Evolutionary conservation across 1,140 invertebrate species (phyloP).

Genomic region (Solen grandis): DNA sequence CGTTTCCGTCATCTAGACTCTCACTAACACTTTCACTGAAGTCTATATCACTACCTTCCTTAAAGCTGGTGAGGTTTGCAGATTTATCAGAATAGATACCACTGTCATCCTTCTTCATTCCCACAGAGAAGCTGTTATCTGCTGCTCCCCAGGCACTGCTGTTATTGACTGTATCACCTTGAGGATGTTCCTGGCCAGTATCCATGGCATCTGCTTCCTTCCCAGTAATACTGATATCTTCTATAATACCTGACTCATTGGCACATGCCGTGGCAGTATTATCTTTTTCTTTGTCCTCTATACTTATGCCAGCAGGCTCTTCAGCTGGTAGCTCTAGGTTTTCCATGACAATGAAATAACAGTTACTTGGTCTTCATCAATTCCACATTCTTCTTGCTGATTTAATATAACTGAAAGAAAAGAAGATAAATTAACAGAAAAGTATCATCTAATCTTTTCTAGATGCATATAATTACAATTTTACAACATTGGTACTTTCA

Average conservation of each 20-base stretch:
- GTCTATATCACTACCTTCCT: constrained; percentile 63
- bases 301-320: no score
- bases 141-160: constrained; percentile 1
- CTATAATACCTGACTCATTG: background rate
- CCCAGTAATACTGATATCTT: background rate
- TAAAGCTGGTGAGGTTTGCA: constrained; percentile 59
- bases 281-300: no score
- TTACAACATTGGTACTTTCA: no score
- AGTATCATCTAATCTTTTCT: no score
- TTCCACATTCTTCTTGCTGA: no score
- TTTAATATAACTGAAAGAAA: no score
- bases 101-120: constrained; percentile 79
- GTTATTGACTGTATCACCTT: background rate
- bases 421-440: no score
- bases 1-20: constrained; percentile 40
- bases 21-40: constrained; percentile 64
- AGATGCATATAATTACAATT: no score
- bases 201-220: background rate
- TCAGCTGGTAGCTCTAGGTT: no score
- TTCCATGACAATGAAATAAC: no score
- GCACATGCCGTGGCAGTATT: no score
- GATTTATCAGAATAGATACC: constrained; percentile 78
- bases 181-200: background rate
- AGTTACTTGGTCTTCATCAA: no score
- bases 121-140: background rate